These are phyloP conservation scores for Takifugu flavidus DNA, from an alignment of 2,113 vertebrate genomes.

Conservation along the genomic window DNA sequence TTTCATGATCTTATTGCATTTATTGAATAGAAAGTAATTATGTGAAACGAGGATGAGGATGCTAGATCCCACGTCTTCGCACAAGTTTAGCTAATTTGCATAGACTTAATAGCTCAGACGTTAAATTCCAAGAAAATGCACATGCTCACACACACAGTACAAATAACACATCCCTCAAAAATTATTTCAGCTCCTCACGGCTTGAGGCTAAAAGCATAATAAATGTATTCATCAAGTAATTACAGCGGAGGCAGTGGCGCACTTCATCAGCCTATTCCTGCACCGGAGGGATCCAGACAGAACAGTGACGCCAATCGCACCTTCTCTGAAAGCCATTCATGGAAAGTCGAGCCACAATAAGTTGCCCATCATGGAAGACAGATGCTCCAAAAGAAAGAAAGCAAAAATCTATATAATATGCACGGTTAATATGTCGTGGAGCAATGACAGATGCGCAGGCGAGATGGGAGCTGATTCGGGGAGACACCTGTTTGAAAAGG, in stretches of 20 bases:
- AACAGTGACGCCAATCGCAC: slow-evolving; percentile 29
- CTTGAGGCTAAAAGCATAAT: slow-evolving; percentile 59
- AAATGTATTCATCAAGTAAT: slow-evolving; percentile 69
- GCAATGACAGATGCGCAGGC: not conserved
- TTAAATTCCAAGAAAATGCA: not conserved
- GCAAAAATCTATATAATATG: no score
- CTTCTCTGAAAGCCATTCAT: slow-evolving; percentile 48
- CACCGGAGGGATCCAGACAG: slow-evolving; percentile 52
- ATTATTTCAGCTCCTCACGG: slow-evolving; percentile 67
- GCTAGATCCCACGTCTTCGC: no score
- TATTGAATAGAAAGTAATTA: no score
- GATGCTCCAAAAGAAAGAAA: no score
- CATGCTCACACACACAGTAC: not conserved
- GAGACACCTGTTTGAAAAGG: slow-evolving; percentile 22
- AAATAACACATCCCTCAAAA: slow-evolving; percentile 56
- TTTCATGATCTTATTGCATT: not conserved
- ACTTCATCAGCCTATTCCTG: slow-evolving; percentile 67
- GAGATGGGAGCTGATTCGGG: slow-evolving; percentile 32
- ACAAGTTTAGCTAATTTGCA: not conserved
- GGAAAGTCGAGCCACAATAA: slow-evolving; percentile 14
- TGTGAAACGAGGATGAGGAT: no score
- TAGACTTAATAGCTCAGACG: no score
- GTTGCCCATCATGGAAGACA: no score
- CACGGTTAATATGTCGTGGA: not conserved
- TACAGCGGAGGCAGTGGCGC: slow-evolving; percentile 66